Base-by-base conservation (phyloP, 2,888 invertebrate genomes). In the Cylloceria caligata region DNA sequence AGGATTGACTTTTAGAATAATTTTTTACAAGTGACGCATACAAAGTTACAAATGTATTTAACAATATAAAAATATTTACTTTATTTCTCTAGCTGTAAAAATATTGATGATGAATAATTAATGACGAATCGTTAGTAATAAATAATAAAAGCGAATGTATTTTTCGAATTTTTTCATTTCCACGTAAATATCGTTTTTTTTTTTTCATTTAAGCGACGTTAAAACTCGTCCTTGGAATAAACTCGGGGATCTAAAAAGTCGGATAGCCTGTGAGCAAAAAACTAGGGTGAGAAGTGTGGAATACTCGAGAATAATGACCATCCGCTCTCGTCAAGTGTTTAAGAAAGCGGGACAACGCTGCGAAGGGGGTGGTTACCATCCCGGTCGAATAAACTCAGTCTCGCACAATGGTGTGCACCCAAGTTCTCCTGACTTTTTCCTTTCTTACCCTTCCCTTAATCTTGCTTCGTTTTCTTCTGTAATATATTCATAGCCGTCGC, bases 401-500 rank as follows among this genome's bases (percentile, higher is more conserved):
- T 62, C 76, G 47, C 30, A 62, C 81, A 76, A 72, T 55, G 76
- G 52, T 45, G 60, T 55, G 27, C 67, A 65, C 64, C 68, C 64
- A 73, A 73, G 36, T 77, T 77, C 55, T 34, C 55, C 74, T n/a
- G 34, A 24, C 65, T 75, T 68, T 74, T 74, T 64, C 60, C 55
- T 45, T 49, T 57, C 72, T 62, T 60, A 60, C 42, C 42, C 30
- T 36, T 11, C 47, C 55, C 7, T 9, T 24, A 45, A 69, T 24
- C 73, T 68, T 49, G 69, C 64, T 77, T 64, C 73, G 68, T 81
- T 81, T 77, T 73, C 55, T 55, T 47, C 68, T 5, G 87, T 91
- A 91, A 91, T 91, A 90, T 91, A 91, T 91, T 91, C 91, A 91
- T 91, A 89, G 91, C 86, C 86, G 87, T 86, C 85, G 85, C 88